A percentile compares a stretch with the other conserved stretches of the same genome.
These are phyloP conservation scores for Seira musarum DNA, from an alignment of 2,888 invertebrate genomes.

Conservation along the genomic window DNA sequence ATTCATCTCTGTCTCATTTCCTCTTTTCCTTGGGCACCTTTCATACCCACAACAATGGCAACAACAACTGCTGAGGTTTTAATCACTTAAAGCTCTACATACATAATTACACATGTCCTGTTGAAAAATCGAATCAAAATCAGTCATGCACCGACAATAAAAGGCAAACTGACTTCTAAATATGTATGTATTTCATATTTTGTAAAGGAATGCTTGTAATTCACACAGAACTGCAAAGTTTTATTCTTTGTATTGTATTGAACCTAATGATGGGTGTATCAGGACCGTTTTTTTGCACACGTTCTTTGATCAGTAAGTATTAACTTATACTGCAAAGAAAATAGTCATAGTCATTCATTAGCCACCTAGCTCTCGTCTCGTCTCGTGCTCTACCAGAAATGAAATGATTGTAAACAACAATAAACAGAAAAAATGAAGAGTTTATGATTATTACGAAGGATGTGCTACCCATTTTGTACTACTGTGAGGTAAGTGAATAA, in stretches of 20 bases:
- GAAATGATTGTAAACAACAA: conserved; percentile 12
- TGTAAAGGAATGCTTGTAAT: too few species aligned
- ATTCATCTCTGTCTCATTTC: conserved; percentile 53
- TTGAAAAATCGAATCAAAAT: background rate
- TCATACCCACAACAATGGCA: background rate
- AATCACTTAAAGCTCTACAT: conserved; percentile 4
- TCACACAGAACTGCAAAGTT: conserved; percentile 1
- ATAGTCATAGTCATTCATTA: background rate
- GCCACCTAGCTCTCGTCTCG: background rate
- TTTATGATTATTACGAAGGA: background rate
- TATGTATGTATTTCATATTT: background rate
- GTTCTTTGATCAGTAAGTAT: background rate
- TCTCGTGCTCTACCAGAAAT: conserved; percentile 13
- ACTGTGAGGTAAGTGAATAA: background rate
- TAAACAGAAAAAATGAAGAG: conserved; percentile 8
- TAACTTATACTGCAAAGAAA: background rate
- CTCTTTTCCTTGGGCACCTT: conserved; percentile 31
- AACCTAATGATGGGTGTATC: background rate
- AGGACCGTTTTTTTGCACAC: background rate
- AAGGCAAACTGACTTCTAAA: too few species aligned
- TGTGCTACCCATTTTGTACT: background rate
- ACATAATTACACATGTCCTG: conserved; percentile 17
- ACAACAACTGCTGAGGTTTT: conserved; percentile 1
- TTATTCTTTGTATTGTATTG: background rate
- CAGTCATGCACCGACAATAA: background rate